Conservation (phyloP, 2,888 invertebrate genomes). For the Tyria jacobaeae region DNA sequence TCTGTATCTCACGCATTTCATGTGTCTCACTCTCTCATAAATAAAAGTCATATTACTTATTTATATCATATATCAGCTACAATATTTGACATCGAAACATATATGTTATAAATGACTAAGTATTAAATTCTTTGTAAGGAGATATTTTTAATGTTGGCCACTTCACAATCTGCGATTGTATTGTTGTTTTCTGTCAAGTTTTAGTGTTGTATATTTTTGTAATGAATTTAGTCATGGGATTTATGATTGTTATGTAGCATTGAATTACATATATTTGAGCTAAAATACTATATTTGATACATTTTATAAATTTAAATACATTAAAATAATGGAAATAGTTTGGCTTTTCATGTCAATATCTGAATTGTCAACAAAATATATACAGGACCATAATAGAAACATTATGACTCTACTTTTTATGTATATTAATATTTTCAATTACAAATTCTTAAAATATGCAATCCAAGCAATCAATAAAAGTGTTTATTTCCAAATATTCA, state of each 20-base stretch:
- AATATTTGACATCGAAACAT: slow-evolving; percentile 1
- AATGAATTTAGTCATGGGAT: not conserved
- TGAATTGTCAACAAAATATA: not conserved
- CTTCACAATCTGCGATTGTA: no score
- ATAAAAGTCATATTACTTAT: no score
- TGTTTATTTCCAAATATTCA: no score
- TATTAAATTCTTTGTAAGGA: not conserved
- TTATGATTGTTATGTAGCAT: not conserved
- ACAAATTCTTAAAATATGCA: not conserved
- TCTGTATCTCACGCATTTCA: no score
- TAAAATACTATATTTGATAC: not conserved
- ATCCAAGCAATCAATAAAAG: not conserved
- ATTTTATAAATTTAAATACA: not conserved
- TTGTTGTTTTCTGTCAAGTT: no score
- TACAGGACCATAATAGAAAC: not conserved
- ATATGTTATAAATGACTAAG: not conserved
- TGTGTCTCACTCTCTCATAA: no score
- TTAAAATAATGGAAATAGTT: not conserved
- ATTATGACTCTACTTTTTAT: not conserved
- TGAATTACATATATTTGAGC: not conserved
- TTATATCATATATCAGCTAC: not conserved
- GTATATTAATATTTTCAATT: not conserved
- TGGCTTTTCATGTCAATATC: not conserved
- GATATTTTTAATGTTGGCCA: no score
- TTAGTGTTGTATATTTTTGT: not conserved